A percentile compares a stretch with the other conserved stretches of the same genome.
phyloP scores from a whole-genome alignment of 2,888 invertebrate genomes.

The Napeogenes sylphis region DNA sequence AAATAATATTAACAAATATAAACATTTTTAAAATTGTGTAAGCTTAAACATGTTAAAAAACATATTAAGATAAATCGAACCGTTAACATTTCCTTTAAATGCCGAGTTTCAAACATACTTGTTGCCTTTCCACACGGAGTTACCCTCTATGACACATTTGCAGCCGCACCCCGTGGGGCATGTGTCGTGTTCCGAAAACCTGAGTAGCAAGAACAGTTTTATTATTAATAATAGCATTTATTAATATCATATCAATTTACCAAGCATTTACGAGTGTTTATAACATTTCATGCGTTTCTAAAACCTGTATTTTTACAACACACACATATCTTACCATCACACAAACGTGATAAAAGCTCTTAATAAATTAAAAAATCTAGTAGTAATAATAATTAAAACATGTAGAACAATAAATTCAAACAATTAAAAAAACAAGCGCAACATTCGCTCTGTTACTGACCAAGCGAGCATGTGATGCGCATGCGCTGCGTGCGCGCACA shows the following conservation, averaged over 20 bases:
- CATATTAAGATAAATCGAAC: conserved; percentile 1
- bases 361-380: no score
- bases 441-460: conserved; percentile 49
- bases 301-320: no score
- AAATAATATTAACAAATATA: conserved; percentile 12
- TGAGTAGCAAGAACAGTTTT: conserved; percentile 30
- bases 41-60: conserved; percentile 6
- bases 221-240: no score
- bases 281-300: no score
- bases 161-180: conserved; percentile 97
- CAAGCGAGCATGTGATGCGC: conserved; percentile 89
- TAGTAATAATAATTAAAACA: no score
- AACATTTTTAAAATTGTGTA: conserved; percentile 2
- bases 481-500: conserved; percentile 97
- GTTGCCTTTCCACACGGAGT: conserved; percentile 60
- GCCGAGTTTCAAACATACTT: conserved; percentile 51
- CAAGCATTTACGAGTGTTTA: no score
- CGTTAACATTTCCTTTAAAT: conserved; percentile 18
- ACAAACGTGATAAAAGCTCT: no score
- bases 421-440: no score
- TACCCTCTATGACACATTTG: conserved; percentile 85
- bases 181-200: conserved; percentile 80
- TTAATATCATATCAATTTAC: no score
- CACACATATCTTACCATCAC: no score
- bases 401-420: no score